Percentiles rank a stretch among this genome's conserved stretches.
Conservation (phyloP, 35 echinoderm and acorn worm genomes). For the Apostichopus parvimensis region DNA sequence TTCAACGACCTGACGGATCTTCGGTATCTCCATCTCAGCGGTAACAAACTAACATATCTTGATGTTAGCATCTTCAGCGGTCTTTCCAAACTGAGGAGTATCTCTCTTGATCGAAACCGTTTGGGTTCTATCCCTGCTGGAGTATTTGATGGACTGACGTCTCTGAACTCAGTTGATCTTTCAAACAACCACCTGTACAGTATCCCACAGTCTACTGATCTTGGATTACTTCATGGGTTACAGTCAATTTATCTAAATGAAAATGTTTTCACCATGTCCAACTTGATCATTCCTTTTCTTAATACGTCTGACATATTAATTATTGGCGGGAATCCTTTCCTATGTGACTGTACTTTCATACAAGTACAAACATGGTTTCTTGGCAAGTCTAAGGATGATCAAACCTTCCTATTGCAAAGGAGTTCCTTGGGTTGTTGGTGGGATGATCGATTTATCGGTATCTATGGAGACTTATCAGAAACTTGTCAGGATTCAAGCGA, state of each 20-base stretch:
- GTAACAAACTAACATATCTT: neutral
- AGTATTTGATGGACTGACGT: neutral
- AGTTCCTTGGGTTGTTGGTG: neutral
- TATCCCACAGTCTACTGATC: neutral
- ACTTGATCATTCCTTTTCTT: neutral
- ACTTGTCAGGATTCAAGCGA: neutral
- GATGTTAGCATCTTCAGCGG: neutral
- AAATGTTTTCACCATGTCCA: neutral
- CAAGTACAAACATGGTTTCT: neutral
- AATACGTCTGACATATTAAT: neutral
- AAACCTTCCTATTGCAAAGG: neutral
- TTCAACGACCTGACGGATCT: neutral
- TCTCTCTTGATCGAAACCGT: neutral
- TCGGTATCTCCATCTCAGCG: neutral
- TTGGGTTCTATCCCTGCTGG: neutral
- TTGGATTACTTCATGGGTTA: neutral
- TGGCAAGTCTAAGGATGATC: neutral
- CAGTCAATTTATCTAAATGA: neutral
- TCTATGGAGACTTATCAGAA: neutral
- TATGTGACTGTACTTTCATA: neutral
- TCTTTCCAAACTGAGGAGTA: neutral
- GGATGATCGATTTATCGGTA: neutral
- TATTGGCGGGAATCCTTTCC: slow-evolving; percentile 14
- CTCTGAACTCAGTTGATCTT: neutral
- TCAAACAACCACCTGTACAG: neutral